phyloP scores from a whole-genome alignment of 2,888 invertebrate genomes.

The Eupithecia pulchellata region DNA sequence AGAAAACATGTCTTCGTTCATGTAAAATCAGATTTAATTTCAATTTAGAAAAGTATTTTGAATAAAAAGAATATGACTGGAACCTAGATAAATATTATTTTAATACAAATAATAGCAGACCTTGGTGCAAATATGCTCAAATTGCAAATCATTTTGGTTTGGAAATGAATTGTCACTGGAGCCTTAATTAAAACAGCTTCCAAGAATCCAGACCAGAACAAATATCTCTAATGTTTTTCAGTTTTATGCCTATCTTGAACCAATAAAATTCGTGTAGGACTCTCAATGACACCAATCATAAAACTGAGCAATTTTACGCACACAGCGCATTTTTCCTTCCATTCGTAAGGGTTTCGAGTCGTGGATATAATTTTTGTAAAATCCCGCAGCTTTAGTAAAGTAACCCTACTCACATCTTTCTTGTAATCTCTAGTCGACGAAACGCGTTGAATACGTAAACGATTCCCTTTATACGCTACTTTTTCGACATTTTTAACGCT shows the following conservation, averaged over 20 bases:
- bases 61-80: too few relatives aligned
- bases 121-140: too few relatives aligned
- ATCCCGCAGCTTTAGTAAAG: neutral
- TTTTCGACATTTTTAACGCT: neutral
- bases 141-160: too few relatives aligned
- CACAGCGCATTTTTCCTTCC: neutral
- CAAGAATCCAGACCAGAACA: neutral
- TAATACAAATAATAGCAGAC: too few relatives aligned
- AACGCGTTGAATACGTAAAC: slow-evolving; percentile 7
- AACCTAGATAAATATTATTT: too few relatives aligned
- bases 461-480: neutral
- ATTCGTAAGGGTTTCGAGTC: neutral
- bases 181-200: neutral
- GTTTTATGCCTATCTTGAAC: neutral
- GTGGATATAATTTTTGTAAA: neutral
- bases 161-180: too few relatives aligned
- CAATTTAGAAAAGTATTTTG: too few relatives aligned
- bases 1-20: too few relatives aligned
- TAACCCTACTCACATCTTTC: neutral
- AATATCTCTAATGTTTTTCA: neutral
- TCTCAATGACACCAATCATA: too few relatives aligned
- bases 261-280: neutral
- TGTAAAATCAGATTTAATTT: too few relatives aligned
- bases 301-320: neutral
- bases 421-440: neutral